Percentiles rank a stretch among this genome's conserved stretches.
These are phyloP conservation scores for Rhineura floridana DNA, from an alignment of 2,113 vertebrate species.

Conservation along the genomic window DNA sequence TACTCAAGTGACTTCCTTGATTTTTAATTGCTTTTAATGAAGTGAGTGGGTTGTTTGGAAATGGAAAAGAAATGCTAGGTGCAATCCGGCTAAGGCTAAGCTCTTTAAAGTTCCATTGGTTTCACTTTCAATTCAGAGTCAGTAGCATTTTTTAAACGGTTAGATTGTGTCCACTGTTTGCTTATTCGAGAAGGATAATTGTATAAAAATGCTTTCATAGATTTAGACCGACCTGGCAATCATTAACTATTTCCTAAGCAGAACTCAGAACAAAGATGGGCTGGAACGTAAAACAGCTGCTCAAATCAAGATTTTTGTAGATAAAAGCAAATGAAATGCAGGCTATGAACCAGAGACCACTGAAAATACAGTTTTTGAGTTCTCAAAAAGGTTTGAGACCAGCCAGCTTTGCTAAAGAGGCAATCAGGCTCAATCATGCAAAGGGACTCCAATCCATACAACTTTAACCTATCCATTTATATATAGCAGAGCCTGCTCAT, in stretches of 20 bases:
- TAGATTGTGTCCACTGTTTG: background rate
- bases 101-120: background rate
- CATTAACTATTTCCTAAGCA: slow-evolving; percentile 46
- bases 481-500: background rate
- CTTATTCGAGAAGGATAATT: slow-evolving; percentile 29
- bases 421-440: background rate
- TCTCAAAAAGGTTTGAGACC: slow-evolving; percentile 16
- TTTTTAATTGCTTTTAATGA: slow-evolving; percentile 73
- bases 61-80: background rate
- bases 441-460: background rate
- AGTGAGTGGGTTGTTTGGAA: slow-evolving; percentile 55
- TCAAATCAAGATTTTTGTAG: slow-evolving; percentile 34
- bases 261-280: slow-evolving; percentile 42
- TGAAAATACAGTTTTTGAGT: slow-evolving; percentile 24
- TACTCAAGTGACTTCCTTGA: slow-evolving; percentile 65
- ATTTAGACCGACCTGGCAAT: slow-evolving; percentile 57
- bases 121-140: background rate
- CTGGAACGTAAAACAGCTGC: slow-evolving; percentile 47
- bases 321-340: slow-evolving; percentile 28
- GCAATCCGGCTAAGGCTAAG: background rate
- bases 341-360: background rate
- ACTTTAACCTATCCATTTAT: background rate
- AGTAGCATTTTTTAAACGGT: background rate
- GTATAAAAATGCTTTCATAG: slow-evolving; percentile 42
- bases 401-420: background rate